Conservation (phyloP, 2,113 vertebrate species). For the Pelecanus crispus region DNA sequence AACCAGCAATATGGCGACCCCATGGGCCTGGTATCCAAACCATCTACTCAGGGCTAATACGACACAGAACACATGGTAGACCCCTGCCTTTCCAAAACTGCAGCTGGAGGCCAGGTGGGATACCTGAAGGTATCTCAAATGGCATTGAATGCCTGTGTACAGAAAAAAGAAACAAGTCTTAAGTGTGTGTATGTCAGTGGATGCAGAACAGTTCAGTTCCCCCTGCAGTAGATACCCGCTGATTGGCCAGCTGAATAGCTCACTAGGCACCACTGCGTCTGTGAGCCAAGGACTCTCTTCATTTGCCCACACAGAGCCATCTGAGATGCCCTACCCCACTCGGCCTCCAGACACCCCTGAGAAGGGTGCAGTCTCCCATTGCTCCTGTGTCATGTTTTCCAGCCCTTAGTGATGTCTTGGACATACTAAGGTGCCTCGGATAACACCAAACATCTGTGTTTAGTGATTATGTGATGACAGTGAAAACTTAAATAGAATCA, state of each 20-base stretch:
- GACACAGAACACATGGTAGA: not conserved
- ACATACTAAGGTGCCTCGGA: not conserved
- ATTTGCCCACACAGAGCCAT: not conserved
- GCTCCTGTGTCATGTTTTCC: not conserved
- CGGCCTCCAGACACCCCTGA: not conserved
- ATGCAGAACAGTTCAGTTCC: not conserved
- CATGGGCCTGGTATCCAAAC: not conserved
- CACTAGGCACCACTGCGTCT: rapidly evolving
- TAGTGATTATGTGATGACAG: not conserved
- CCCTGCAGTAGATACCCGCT: not conserved
- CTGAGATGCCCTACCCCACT: too few relatives aligned
- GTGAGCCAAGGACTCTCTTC: not conserved
- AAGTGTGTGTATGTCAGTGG: not conserved
- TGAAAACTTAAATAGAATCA: not conserved
- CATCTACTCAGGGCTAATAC: not conserved
- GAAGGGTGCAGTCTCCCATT: not conserved
- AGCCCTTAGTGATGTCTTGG: not conserved
- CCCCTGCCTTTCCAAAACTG: not conserved
- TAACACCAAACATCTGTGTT: not conserved
- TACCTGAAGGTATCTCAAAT: not conserved
- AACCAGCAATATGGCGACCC: not conserved
- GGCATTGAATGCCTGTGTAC: not conserved
- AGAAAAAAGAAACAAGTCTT: not conserved
- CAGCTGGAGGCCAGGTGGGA: not conserved
- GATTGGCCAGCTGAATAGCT: not conserved